Evolutionary conservation across 2,888 invertebrate species (phyloP).

Genomic region (Leptopterna dolabrata): DNA sequence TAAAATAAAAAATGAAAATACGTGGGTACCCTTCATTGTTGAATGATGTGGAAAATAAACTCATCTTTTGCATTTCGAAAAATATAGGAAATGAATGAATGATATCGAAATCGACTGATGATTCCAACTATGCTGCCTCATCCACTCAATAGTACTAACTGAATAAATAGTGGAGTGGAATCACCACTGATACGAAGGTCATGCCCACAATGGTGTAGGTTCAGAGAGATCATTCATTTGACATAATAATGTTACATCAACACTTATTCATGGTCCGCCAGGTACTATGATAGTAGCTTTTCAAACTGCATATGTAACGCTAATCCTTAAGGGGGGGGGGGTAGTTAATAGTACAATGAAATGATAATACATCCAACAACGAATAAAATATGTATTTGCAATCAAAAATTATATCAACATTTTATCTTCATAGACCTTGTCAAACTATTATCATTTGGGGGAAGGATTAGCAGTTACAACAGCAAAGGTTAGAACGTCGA

Average conservation of each 20-base stretch:
- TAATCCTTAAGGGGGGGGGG: not conserved
- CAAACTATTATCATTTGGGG: not conserved
- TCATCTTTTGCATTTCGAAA: too few species aligned
- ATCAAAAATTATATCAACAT: not conserved
- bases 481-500: not conserved
- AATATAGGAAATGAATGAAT: too few species aligned
- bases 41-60: too few species aligned
- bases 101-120: too few species aligned
- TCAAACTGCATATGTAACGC: conserved; percentile 17
- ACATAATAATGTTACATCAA: conserved; percentile 13
- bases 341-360: not conserved
- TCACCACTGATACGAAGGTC: not conserved
- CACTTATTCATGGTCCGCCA: conserved; percentile 31
- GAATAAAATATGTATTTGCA: not conserved
- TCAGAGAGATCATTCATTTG: not conserved
- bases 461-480: conserved; percentile 21
- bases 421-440: not conserved
- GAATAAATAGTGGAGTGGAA: not conserved
- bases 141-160: too few species aligned
- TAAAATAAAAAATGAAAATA: too few species aligned
- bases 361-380: not conserved
- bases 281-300: conserved; percentile 37
- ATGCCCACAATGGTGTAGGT: not conserved
- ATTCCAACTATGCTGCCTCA: not conserved
- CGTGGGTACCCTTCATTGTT: too few species aligned